Evolutionary conservation across 2,888 invertebrate genomes (phyloP), one percentile per base, ranked within the genome.

Genomic region (Deilephila elpenor): DNA sequence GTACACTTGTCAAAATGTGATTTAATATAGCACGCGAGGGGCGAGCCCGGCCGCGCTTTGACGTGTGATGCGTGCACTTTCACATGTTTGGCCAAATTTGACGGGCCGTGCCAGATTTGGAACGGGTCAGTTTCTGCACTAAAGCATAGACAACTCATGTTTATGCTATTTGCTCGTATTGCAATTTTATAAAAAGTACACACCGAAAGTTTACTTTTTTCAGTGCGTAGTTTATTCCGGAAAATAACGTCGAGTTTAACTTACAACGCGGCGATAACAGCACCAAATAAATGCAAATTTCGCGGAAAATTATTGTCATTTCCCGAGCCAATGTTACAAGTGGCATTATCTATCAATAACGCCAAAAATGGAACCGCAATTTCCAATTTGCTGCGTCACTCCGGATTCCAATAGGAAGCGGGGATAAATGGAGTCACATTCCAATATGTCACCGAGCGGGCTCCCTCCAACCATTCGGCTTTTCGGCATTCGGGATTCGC

Each of bases 381-480:
- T 92, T 94, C 92, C 93, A 94, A 94, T 94, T 94, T 93, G 92
- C 90, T 93, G 91, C 90, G 91, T 93, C 93, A 94, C 93, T 92
- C 94, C 93, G 94, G 94, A 94, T 93, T 94, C 94, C 94, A 93
- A 94, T 93, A 93, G 94, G 94, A 94, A 93, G 88, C 90, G 91
- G 87, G 91, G 90, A 94, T 94, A 94, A 94, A 94, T 94, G 94
- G 94, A 93, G 93, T 92, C 94, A 89, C 93, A 94, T 94, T 93
- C 94, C 94, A 92, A 94, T 94, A 94, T 94, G 94, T 93, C 94
- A 94, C 93, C 86, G 89, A 88, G 88, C 89, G 89, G 86, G 88
- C 86, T 80, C 84, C 88, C 86, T 80, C 84, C 88, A 88, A 88
- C 88, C 87, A 90, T 91, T 92, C 90, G 91, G 93, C 91, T 91